Base-by-base conservation (phyloP, 1,140 invertebrate species). In the Gryllus bimaculatus region DNA sequence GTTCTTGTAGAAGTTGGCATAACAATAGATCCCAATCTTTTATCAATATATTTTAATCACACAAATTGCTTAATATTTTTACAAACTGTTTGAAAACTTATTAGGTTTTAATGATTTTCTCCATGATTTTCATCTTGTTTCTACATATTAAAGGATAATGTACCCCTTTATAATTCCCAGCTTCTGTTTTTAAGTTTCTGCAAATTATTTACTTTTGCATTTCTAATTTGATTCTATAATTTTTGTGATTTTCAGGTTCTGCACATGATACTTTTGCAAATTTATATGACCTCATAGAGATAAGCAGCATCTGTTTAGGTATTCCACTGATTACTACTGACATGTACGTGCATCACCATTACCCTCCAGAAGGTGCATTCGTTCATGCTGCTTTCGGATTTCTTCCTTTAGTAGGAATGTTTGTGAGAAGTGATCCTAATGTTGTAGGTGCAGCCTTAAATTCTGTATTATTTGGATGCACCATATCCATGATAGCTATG, bases 241-340 rank as follows among this genome's bases (percentile, higher is more conserved):
- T 66, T 18, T 66, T 66, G 10, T 66, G 54, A 66, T 66, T 66
- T 66, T 66, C 54, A 66, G 54, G 54, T 66, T 13, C 54, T 18
- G 10, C 54, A 10, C 18, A 66, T 66, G 54, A 66, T 66, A 18
- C 10, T 66, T 66, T 66, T 66, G 54, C 54, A 10, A 66, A 66
- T 66, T 18, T 66, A 18, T 66, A 66, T 66, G 54, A 66, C 18
- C 10, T 66, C 18, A 10, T 66, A 10, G 54, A 66, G 39, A n/a
- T 77, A 48, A 18, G 20, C 76, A 47, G 76, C 76, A 18, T 77
- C 21, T 77, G 76, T 48, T 12, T 77, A 48, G 76, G 76, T 8
- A 18, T 26, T n/a, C 76, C 76, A 8, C 8, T 47, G 18, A 48
- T 48, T 8, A 18, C 76, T 47, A 48, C 76, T n/a, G 76, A 77